Conservation (phyloP, 2,113 vertebrate genomes). For the Apus apus region DNA sequence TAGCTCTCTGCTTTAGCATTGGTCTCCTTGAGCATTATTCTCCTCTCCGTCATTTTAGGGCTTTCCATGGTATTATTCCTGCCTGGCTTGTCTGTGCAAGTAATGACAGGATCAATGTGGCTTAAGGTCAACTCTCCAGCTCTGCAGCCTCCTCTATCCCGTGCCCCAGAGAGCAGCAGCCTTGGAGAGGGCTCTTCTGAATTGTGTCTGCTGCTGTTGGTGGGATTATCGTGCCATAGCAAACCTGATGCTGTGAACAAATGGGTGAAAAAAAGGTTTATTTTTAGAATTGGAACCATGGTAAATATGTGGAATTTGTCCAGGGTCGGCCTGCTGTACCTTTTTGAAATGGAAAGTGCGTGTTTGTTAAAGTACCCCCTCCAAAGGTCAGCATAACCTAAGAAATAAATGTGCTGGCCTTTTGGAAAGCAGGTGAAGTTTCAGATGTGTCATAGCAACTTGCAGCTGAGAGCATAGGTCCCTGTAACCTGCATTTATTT, state of each 20-base stretch:
- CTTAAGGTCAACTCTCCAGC: neutral
- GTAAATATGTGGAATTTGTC: slow-evolving; percentile 36
- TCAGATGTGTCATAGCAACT: neutral
- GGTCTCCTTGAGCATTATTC: neutral
- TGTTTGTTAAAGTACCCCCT: slow-evolving; percentile 18
- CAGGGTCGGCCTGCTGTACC: slow-evolving; percentile 1
- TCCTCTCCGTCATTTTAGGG: neutral
- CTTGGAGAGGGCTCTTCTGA: neutral
- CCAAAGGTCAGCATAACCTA: slow-evolving; percentile 39
- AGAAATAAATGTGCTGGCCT: neutral
- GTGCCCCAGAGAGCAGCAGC: neutral
- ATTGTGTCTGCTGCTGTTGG: neutral
- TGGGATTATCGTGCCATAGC: neutral
- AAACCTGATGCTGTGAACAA: neutral
- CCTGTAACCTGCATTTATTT: neutral
- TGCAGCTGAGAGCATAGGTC: neutral
- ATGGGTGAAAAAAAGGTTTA: neutral
- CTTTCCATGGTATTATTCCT: neutral
- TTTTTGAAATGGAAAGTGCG: slow-evolving; percentile 39
- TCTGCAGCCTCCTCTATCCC: neutral
- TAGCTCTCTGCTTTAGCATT: neutral
- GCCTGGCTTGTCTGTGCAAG: neutral
- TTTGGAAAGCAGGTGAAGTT: neutral
- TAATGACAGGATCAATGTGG: neutral
- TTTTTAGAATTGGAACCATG: slow-evolving; percentile 41